Conservation (phyloP, 2,888 invertebrate genomes). For the Limnephilus auricula region DNA sequence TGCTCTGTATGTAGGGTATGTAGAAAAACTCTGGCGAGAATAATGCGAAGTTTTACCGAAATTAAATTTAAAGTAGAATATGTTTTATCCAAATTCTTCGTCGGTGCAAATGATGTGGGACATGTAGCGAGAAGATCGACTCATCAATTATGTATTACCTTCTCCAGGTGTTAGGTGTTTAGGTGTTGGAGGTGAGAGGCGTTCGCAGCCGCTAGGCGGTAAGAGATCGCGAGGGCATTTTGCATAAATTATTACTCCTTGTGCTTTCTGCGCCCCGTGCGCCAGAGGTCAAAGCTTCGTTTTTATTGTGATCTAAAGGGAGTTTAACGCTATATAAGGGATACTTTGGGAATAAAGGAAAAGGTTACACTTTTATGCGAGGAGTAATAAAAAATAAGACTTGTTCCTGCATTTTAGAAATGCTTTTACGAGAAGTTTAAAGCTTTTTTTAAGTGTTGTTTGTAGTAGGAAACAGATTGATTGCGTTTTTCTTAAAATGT, state of each 20-base stretch:
- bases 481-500: too few relatives aligned
- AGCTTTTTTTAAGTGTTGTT: neutral
- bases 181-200: neutral
- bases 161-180: neutral
- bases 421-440: neutral
- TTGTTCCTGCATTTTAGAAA: neutral
- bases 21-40: neutral
- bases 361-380: neutral
- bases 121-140: slow-evolving; percentile 2
- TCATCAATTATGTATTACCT: neutral
- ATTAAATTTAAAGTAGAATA: neutral
- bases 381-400: neutral
- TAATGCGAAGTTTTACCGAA: neutral
- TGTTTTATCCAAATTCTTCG: neutral
- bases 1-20: too few relatives aligned
- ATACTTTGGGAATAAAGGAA: neutral
- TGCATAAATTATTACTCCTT: neutral
- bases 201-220: neutral
- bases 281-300: neutral
- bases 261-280: neutral
- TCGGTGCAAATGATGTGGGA: neutral
- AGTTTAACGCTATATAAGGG: neutral
- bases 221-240: neutral
- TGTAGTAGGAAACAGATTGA: too few relatives aligned
- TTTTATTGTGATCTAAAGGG: neutral